phyloP scores from a whole-genome alignment of 1,140 invertebrate species.

The Idris sp. region DNA sequence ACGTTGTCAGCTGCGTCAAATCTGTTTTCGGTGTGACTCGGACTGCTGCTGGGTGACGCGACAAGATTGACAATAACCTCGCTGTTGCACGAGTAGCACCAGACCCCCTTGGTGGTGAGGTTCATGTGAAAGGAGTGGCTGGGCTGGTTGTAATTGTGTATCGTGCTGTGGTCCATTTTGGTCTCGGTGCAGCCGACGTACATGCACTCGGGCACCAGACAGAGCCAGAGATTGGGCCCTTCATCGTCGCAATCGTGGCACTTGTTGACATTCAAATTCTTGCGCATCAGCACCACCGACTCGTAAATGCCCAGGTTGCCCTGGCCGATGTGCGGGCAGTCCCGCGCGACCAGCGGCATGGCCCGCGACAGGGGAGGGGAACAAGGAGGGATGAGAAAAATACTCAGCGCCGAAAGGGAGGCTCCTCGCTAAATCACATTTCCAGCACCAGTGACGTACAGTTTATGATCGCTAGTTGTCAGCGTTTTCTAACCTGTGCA shows the following conservation, averaged over 20 bases:
- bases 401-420: not conserved
- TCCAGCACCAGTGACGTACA: not conserved
- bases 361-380: too few species aligned
- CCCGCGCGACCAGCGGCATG: slow-evolving; percentile 73
- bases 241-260: slow-evolving; percentile 72
- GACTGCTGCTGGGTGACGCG: slow-evolving; percentile 64
- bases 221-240: slow-evolving; percentile 90
- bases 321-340: slow-evolving; percentile 71
- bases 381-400: not conserved
- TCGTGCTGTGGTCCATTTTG: slow-evolving; percentile 86
- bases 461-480: slow-evolving; percentile 13
- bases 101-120: slow-evolving; percentile 87
- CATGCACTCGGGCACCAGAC: slow-evolving; percentile 86
- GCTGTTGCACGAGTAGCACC: slow-evolving; percentile 90
- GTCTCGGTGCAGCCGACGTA: slow-evolving; percentile 89
- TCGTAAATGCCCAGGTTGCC: slow-evolving; percentile 70
- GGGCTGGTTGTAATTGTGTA: slow-evolving; percentile 85
- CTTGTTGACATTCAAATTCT: slow-evolving; percentile 68
- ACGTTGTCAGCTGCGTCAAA: too few species aligned
- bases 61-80: slow-evolving; percentile 82
- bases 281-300: slow-evolving; percentile 64
- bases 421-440: not conserved
- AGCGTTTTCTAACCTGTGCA: slow-evolving; percentile 24
- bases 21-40: slow-evolving; percentile 68
- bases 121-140: slow-evolving; percentile 90